Evolutionary conservation across 92 coral and sea anemone genomes (phyloP), one percentile per base, ranked within the genome.

Genomic region (Epizoanthus fatuus): DNA sequence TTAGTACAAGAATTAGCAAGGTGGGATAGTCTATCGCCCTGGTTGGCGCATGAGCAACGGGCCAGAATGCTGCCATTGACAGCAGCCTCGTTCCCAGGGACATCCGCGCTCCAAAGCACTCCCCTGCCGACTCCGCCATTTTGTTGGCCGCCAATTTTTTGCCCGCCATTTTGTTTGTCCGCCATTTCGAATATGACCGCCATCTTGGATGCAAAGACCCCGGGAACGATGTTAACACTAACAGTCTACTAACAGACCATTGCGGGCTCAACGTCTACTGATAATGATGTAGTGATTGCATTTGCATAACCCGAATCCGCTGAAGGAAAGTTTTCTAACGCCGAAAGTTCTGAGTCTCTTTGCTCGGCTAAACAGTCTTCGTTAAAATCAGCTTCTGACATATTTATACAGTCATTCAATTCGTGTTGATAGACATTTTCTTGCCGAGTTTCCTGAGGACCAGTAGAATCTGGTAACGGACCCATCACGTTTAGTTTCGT

Each of bases 241-340:
- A 44, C 49, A 44, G 49, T 44, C 56, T 70, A 54, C 14, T 70
- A 70, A 70, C 53, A 44, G 10, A 44, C 75, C 14, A 44, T 7
- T 32, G 75, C 49, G 4, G 52, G 74, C 42, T 69, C 74, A 11
- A n/a, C 49, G 15, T 70, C 75, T 45, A 55, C 32, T n/a, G 49
- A 20, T 10, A 58, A 70, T 5, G 12, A 5, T 17, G 75, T 49
- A 29, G 35, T 29, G 35, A 42, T n/a, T 16, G 22, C 35, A 7
- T 22, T 55, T 35, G 49, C 5, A 14, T 42, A 70, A 25, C 35
- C 75, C 3, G 75, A 45, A 45, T 45, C 75, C 8, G 15, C 14
- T 9, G 57, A 70, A 45, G 45, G 29, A 39, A 55, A 44, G 20
- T 70, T 70, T 70, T 70, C 35, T 70, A 55, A 39, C 16, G 57